Evolutionary conservation across 2,888 invertebrate genomes (phyloP).

Genomic region (Cephus spinipes): DNA sequence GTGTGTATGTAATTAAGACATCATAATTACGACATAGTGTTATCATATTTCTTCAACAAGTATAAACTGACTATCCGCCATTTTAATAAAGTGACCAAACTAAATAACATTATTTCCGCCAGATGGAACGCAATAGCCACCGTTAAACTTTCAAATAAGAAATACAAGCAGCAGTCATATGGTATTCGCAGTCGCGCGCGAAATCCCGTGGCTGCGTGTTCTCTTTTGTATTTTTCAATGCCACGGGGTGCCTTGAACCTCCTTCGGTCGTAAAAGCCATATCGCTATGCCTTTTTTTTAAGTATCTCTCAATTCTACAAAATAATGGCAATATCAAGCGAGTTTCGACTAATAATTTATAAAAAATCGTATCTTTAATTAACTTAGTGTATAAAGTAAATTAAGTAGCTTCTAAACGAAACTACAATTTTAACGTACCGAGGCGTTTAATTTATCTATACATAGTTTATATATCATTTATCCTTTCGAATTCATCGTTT

Average conservation of each 20-base stretch:
- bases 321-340: not conserved
- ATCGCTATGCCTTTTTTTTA: not conserved
- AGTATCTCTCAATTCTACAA: not conserved
- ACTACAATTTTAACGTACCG: not conserved
- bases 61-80: not conserved
- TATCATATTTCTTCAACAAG: not conserved
- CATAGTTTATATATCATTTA: not conserved
- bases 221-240: conserved; percentile 17
- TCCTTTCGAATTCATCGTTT: not conserved
- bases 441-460: not conserved
- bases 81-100: not conserved
- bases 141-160: not conserved
- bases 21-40: not conserved
- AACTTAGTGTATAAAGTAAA: not conserved
- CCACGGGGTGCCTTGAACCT: conserved; percentile 42
- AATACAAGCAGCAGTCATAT: not conserved
- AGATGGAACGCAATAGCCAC: not conserved
- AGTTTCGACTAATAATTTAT: not conserved
- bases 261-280: conserved; percentile 13
- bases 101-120: not conserved
- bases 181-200: conserved; percentile 32
- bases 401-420: not conserved
- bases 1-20: not conserved
- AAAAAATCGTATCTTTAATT: not conserved
- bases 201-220: conserved; percentile 32